Evolutionary conservation across 2,888 invertebrate species (phyloP), one percentile per base, ranked within the genome.

Genomic region (Microplitis manilae): DNA sequence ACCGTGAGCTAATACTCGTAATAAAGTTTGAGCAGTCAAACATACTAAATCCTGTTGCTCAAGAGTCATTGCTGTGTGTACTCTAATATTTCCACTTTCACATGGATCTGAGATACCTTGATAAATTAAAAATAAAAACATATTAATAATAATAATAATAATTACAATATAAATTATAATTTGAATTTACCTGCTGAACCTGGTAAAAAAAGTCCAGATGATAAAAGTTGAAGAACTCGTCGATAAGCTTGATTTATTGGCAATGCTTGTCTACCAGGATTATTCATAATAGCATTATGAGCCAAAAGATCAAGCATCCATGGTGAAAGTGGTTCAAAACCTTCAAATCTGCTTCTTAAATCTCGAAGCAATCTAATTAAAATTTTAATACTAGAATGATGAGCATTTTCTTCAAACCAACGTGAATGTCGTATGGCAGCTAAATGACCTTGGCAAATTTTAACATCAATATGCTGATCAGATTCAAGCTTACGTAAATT

Each of bases 321-420:
- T 0, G 98, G 97, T 1, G 96, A 96, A 7, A 99, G 92, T 1
- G 97, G 95, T 79, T 96, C 94, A 78, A 99, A 94, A 0, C 98
- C 98, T 80, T 95, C 94, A 91, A 97, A 98, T 15, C 99, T 93
- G 73, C 93, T 93, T 84, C 96, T 94, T 85, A 99, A 93, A 91
- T 99, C 99, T 80, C 98, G 94, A n/a, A 99, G 91, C 38, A 99
- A 92, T 1, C 99, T 94, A 83, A 99, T 98, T 13, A 99, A 91
- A 6, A 97, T 96, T 92, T 98, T 98, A 79, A 98, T 97, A 30
- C 97, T 97, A 5, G 98, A 98, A 90, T 98, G 98, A 88, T 97
- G 97, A 0, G 97, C 98, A 87, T 98, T 98, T 90, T 98, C 98
- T 88, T 98, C 98, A 89, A 98, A 98, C 99, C 99, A 99, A 40